A percentile compares a stretch with the other conserved stretches of the same genome.
Evolutionary conservation across 2,888 invertebrate species (phyloP).

Genomic region (Noctua pronuba): DNA sequence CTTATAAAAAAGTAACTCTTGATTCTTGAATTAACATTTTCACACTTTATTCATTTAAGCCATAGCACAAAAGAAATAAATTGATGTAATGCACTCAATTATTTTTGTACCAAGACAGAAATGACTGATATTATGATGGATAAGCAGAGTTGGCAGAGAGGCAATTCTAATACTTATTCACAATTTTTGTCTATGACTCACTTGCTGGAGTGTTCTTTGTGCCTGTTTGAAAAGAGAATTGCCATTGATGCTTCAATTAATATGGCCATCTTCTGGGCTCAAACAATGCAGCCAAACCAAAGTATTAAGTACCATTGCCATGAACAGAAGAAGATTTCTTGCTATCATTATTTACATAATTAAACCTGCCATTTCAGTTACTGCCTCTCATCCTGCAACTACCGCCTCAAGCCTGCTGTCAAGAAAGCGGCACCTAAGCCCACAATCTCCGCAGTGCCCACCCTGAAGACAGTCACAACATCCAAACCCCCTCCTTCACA

Average conservation of each 20-base stretch:
- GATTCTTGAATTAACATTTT: neutral
- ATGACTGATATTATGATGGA: neutral
- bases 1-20: neutral
- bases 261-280: neutral
- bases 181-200: neutral
- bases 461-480: conserved; percentile 81
- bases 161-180: neutral
- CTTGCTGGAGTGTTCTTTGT: neutral
- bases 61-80: neutral
- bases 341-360: neutral
- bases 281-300: neutral
- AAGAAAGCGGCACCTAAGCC: conserved; percentile 85
- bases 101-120: neutral
- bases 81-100: neutral
- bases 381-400: conserved; percentile 95
- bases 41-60: neutral
- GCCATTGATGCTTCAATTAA: neutral
- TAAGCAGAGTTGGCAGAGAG: neutral
- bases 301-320: neutral
- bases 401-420: conserved; percentile 91
- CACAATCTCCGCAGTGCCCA: conserved; percentile 74
- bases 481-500: conserved; percentile 82
- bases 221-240: too few relatives aligned
- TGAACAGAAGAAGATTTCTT: neutral
- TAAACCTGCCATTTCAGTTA: conserved; percentile 90